Conservation (phyloP, 1,140 invertebrate species). For the Stratiolaelaps scimitus region DNA sequence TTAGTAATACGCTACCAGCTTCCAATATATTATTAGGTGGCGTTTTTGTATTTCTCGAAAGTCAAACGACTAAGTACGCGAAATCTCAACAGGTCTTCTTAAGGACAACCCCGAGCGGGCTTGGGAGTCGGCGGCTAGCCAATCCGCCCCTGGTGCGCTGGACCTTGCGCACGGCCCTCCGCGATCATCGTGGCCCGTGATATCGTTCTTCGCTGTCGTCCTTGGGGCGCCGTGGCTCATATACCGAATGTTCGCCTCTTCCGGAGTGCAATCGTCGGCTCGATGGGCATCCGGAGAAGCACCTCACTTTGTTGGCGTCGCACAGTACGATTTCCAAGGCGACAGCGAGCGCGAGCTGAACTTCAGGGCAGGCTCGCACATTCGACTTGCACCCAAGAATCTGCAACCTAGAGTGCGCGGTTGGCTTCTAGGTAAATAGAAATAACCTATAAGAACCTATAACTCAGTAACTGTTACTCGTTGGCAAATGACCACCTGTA, state of each 20-base stretch:
- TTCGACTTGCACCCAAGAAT: constrained; percentile 64
- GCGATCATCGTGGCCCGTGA: constrained; percentile 47
- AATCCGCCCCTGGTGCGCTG: constrained; percentile 31
- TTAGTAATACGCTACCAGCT: too few relatives aligned
- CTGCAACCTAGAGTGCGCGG: constrained; percentile 30
- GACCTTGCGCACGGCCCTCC: constrained; percentile 32
- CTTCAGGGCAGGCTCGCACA: constrained; percentile 58
- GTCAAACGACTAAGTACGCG: not conserved
- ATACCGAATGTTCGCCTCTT: constrained; percentile 58
- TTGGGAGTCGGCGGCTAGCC: constrained; percentile 38
- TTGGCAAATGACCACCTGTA: too few relatives aligned
- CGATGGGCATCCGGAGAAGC: constrained; percentile 51
- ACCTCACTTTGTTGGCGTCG: constrained; percentile 56
- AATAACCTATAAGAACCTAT: too few relatives aligned
- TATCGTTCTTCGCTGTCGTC: constrained; percentile 69
- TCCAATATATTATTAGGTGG: not conserved
- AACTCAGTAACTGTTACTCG: too few relatives aligned
- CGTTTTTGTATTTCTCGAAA: not conserved
- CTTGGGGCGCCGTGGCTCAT: constrained; percentile 80
- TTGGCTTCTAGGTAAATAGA: constrained; percentile 34
- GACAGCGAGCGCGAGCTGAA: constrained; percentile 59
- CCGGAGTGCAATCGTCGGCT: constrained; percentile 28
- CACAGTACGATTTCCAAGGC: constrained; percentile 61
- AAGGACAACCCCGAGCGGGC: constrained; percentile 38
- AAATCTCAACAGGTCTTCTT: constrained; percentile 31